These are phyloP conservation scores for Hirtodrosophila confusa DNA, from an alignment of 2,888 invertebrate species.

Conservation along the genomic window DNA sequence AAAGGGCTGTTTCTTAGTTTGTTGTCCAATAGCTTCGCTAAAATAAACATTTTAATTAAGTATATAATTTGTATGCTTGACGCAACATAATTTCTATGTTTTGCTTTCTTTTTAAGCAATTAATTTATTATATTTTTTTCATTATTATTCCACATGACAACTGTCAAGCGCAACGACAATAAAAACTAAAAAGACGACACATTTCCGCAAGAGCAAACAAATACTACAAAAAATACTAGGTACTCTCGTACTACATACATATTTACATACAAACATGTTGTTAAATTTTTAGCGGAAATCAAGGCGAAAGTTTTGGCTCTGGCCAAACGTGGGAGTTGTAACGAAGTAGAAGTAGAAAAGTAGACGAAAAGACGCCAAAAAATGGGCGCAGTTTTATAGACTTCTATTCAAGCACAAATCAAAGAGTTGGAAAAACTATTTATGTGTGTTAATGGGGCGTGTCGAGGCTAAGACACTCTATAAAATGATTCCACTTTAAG, in stretches of 20 bases:
- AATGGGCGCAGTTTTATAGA: conserved; percentile 49
- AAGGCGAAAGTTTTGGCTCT: conserved; percentile 58
- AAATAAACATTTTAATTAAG: conserved; percentile 34
- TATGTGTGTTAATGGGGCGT: conserved; percentile 13
- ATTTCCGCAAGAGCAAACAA: conserved; percentile 52
- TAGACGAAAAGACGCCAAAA: conserved; percentile 21
- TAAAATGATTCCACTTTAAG: background rate
- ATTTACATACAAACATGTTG: conserved; percentile 4
- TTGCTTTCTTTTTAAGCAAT: conserved; percentile 49
- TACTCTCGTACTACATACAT: background rate
- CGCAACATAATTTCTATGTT: conserved; percentile 15
- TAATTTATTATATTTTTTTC: conserved; percentile 31
- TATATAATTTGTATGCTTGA: conserved; percentile 26
- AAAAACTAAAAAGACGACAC: conserved; percentile 15
- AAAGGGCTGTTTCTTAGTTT: no score
- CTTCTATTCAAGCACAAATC: conserved; percentile 12
- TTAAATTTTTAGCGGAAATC: conserved; percentile 54
- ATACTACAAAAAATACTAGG: conserved; percentile 5
- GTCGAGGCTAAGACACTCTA: conserved; percentile 2
- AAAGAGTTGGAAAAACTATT: background rate
- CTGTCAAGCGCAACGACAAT: conserved; percentile 32
- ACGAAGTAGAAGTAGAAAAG: background rate
- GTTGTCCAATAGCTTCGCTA: background rate
- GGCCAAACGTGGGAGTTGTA: conserved; percentile 40
- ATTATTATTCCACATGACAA: conserved; percentile 59